These are phyloP conservation scores for Drosophila mercatorum DNA, from an alignment of 2,888 invertebrate genomes.

Conservation along the genomic window DNA sequence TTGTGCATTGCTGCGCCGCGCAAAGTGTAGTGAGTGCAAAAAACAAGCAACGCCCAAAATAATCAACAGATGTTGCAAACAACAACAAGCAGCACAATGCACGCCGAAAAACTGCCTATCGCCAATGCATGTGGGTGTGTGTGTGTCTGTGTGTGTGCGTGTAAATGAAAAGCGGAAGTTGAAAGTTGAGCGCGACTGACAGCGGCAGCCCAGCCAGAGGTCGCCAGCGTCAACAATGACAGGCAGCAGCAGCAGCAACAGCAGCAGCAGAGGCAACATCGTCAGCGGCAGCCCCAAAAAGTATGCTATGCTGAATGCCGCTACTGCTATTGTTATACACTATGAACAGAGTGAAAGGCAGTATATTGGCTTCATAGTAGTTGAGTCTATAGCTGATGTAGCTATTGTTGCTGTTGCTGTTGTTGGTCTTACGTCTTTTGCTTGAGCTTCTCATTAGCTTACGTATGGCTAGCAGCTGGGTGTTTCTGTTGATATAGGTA, in stretches of 20 bases:
- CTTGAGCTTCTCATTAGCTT: neutral
- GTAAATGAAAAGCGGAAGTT: slow-evolving; percentile 78
- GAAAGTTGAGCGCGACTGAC: slow-evolving; percentile 75
- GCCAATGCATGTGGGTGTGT: slow-evolving; percentile 5
- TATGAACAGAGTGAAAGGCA: neutral
- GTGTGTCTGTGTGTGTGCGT: slow-evolving; percentile 38
- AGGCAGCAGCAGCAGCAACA: slow-evolving; percentile 31
- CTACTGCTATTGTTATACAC: slow-evolving; percentile 12
- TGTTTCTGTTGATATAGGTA: too few relatives aligned
- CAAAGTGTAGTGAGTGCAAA: slow-evolving; percentile 58
- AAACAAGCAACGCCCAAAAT: slow-evolving; percentile 67
- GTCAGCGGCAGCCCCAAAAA: slow-evolving; percentile 55
- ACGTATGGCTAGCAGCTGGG: neutral
- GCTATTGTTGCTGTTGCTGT: too few relatives aligned
- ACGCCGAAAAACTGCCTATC: slow-evolving; percentile 50
- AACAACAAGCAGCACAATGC: slow-evolving; percentile 48
- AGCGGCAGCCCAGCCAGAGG: slow-evolving; percentile 57
- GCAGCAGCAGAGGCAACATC: slow-evolving; percentile 15
- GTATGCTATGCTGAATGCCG: slow-evolving; percentile 55
- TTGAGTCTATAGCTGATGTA: neutral
- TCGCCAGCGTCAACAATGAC: slow-evolving; percentile 72
- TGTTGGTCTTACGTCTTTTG: too few relatives aligned
- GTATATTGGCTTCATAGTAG: neutral
- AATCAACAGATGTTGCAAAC: slow-evolving; percentile 77
- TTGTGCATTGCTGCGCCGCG: slow-evolving; percentile 40